A percentile compares a stretch with the other conserved stretches of the same genome.
phyloP scores from a whole-genome alignment of 1,140 invertebrate species.

The Babylonia areolata region DNA sequence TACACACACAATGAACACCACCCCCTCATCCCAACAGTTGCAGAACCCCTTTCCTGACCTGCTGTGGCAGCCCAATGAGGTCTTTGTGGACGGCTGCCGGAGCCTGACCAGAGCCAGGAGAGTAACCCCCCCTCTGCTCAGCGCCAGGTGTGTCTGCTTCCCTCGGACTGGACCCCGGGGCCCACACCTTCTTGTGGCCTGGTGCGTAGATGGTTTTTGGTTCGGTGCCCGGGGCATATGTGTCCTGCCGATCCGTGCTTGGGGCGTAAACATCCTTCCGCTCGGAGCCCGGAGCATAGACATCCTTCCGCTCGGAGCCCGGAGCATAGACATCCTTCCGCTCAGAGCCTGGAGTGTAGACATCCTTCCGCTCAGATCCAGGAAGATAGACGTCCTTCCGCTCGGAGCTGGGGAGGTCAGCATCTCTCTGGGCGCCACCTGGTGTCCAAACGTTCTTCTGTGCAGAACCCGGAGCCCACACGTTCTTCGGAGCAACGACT shows the following conservation, averaged over 20 bases:
- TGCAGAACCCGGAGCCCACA: background rate
- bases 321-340: constrained; percentile 40
- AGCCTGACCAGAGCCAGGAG: background rate
- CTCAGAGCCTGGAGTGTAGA: constrained; percentile 62
- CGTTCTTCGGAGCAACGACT: background rate
- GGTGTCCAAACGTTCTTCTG: background rate
- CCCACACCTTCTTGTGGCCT: background rate
- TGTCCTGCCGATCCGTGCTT: background rate
- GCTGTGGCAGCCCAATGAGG: constrained; percentile 49
- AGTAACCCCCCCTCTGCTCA: background rate
- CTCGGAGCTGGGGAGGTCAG: background rate
- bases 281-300: background rate
- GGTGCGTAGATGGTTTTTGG: background rate
- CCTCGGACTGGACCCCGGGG: background rate
- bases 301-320: background rate
- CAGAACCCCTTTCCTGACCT: constrained; percentile 36
- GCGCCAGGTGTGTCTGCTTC: background rate
- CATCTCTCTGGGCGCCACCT: background rate
- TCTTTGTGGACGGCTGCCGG: background rate
- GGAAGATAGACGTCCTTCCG: background rate
- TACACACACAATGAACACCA: no score
- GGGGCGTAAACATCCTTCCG: background rate
- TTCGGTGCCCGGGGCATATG: background rate
- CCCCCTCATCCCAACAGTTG: no score
- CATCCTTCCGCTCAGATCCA: constrained; percentile 6